Percentiles rank a stretch among this genome's conserved stretches.
Conservation (phyloP, 2,797 vertebrate genomes). For the Uromys caudimaculatus region DNA sequence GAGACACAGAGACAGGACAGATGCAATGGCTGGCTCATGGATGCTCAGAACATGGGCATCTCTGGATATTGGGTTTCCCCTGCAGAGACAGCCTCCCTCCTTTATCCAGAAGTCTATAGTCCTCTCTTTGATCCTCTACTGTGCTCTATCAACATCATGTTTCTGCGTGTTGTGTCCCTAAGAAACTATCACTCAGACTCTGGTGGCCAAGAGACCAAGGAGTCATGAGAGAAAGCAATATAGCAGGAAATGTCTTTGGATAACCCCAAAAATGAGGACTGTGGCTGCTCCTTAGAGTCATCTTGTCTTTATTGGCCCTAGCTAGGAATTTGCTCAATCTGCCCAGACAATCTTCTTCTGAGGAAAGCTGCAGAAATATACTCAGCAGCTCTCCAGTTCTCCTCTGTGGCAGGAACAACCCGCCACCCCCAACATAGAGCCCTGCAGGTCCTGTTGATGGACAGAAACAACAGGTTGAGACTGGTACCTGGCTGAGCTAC, state of each 20-base stretch:
- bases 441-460: background rate
- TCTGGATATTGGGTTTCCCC: background rate
- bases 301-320: background rate
- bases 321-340: background rate
- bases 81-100: background rate
- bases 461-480: background rate
- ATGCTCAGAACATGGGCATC: background rate
- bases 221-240: background rate
- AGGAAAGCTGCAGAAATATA: background rate
- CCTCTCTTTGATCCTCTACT: background rate
- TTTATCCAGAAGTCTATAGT: background rate
- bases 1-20: background rate
- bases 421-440: background rate
- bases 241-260: background rate
- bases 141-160: background rate
- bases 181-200: background rate
- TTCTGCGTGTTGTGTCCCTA: background rate
- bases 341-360: background rate
- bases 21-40: background rate
- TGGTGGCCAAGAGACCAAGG: background rate
- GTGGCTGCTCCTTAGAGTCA: background rate
- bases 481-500: slow-evolving; percentile 10
- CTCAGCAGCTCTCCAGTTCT: background rate
- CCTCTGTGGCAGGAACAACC: background rate
- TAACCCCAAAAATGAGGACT: background rate